Evolutionary conservation across 2,797 vertebrate species (phyloP).

Genomic region (Scarus forsteni): DNA sequence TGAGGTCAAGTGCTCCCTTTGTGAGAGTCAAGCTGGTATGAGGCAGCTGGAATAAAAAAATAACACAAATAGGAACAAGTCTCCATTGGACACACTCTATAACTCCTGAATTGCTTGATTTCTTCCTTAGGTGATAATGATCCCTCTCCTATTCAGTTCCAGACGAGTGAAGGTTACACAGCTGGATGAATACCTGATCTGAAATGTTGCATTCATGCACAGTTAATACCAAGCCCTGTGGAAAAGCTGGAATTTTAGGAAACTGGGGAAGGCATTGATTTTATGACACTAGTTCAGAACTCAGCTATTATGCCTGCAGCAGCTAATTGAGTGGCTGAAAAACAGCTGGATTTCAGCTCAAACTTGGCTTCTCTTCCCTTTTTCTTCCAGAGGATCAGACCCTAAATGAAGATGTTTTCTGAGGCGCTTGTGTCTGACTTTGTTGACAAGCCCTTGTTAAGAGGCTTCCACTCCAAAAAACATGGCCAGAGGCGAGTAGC

Average conservation of each 20-base stretch:
- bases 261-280: background rate
- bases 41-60: constrained; percentile 13
- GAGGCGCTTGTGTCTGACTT: constrained; percentile 53
- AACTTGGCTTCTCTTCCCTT: constrained; percentile 4
- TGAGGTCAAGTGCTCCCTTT: constrained; percentile 55
- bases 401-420: constrained; percentile 61
- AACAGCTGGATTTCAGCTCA: constrained; percentile 13
- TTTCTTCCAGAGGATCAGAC: constrained; percentile 30
- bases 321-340: constrained; percentile 10
- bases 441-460: constrained; percentile 80
- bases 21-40: constrained; percentile 22
- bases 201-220: constrained; percentile 76
- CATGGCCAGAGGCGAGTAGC: constrained; percentile 68
- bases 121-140: constrained; percentile 78
- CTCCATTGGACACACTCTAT: constrained; percentile 17
- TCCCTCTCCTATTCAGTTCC: constrained; percentile 76
- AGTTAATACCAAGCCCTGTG: constrained; percentile 34
- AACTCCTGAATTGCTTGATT: constrained; percentile 58
- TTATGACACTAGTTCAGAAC: background rate
- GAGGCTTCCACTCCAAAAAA: constrained; percentile 63
- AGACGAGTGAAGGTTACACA: constrained; percentile 68
- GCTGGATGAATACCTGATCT: constrained; percentile 76
- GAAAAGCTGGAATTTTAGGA: constrained; percentile 42
- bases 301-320: background rate
- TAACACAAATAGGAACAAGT: constrained; percentile 19